Conservation (phyloP, 1,140 invertebrate species). For the Sycobia sp. region DNA sequence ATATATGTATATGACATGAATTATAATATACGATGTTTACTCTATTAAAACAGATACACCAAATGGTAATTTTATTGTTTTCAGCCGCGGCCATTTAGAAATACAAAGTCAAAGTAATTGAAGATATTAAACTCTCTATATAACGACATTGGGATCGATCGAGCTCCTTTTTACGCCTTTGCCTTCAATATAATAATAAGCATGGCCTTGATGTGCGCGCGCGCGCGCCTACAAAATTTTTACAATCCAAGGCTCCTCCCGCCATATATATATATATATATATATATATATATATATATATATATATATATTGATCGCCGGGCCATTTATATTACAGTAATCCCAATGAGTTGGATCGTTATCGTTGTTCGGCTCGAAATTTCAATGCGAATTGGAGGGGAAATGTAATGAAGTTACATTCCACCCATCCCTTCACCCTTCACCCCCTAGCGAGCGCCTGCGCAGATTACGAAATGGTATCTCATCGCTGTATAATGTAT, state of each 20-base stretch:
- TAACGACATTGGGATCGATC: constrained; percentile 35
- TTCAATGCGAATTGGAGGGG: no score
- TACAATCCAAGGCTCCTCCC: constrained; percentile 9
- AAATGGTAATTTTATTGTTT: constrained; percentile 35
- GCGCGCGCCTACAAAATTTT: constrained; percentile 20
- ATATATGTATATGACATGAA: no score
- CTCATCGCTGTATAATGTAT: no score
- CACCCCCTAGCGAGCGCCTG: no score
- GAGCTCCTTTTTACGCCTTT: constrained; percentile 26
- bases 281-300: no score
- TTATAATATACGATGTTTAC: constrained; percentile 30
- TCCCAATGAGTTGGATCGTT: constrained; percentile 10
- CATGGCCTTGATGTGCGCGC: no score
- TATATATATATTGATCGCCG: no score
- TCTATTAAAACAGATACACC: constrained; percentile 20
- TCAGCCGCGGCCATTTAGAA: constrained; percentile 23
- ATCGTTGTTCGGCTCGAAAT: constrained; percentile 9
- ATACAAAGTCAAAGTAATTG: constrained; percentile 34
- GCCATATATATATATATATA: no score
- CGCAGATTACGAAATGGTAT: no score
- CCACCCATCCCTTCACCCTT: no score
- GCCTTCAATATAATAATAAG: constrained; percentile 20
- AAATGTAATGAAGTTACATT: no score
- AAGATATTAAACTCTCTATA: constrained; percentile 29
- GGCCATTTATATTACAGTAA: constrained; percentile 14